Evolutionary conservation across 1,140 invertebrate species (phyloP), one percentile per base, ranked within the genome.

Genomic region (Kradibia gibbosae): DNA sequence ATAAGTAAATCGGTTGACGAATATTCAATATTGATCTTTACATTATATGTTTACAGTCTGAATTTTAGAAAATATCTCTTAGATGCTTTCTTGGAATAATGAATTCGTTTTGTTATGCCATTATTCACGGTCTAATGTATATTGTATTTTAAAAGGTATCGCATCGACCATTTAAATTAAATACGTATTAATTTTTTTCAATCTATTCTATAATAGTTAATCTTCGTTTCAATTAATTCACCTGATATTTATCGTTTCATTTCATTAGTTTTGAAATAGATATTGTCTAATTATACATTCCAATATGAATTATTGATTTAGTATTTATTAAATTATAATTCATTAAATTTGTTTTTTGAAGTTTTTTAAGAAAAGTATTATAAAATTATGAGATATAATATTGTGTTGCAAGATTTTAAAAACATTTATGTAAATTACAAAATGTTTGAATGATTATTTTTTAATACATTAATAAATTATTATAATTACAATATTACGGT

Each of bases 401-500:
- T n/a, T n/a, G n/a, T n/a, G n/a, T n/a, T n/a, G n/a, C n/a, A n/a
- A n/a, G n/a, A n/a, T n/a, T n/a, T n/a, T n/a, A 34, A 62, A 62
- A 62, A 34, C 5, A 1, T 62, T 62, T 34, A 62, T 31, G 28
- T 62, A 62, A 31, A 4, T 34, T 10, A 20, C 31, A 2, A 34
- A 62, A 15, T 34, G 3, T 20, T 22, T n/a, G 25, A 25, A 71
- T 8, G 2, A 48, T 3, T 28, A 10, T 72, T 72, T 48, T n/a
- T 71, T 71, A 45, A 48, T 42, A 1, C n/a, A 60, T 50, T 25
- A 25, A 42, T 57, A 39, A 60, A 42, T 57, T 72, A 57, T 17
- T 28, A 57, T 60, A 72, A 53, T 53, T 60, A 34, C 11, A 42
- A 39, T 73, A 3, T 53, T 67, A 74, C 42, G 39, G 1, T 77